phyloP scores from a whole-genome alignment of 2,797 vertebrate genomes.

The Gambusia yucatana region DNA sequence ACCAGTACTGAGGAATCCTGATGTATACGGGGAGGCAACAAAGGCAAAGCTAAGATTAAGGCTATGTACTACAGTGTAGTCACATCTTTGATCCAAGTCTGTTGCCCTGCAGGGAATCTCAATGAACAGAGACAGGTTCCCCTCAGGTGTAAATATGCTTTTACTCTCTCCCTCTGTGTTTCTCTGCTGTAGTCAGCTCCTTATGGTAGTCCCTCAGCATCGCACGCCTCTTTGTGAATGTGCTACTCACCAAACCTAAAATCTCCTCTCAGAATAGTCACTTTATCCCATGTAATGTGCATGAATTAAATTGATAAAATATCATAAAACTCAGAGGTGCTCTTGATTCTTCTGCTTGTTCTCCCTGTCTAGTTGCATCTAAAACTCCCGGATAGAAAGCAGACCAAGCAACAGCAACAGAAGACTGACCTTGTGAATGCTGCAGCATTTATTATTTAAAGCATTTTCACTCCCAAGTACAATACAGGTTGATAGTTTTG shows the following conservation, averaged over 20 bases:
- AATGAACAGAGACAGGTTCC: conserved; percentile 47
- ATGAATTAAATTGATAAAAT: conserved; percentile 51
- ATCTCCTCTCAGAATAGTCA: conserved; percentile 27
- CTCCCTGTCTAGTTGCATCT: conserved; percentile 47
- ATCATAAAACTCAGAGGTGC: conserved; percentile 41
- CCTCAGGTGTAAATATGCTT: conserved; percentile 57
- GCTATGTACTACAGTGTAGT: conserved; percentile 21
- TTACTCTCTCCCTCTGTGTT: conserved; percentile 46
- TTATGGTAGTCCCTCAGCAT: conserved; percentile 33
- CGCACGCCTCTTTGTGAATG: conserved; percentile 18
- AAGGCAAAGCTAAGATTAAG: conserved; percentile 34
- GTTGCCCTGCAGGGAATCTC: conserved; percentile 40
- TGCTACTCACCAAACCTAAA: conserved; percentile 44
- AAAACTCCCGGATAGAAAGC: conserved; percentile 62
- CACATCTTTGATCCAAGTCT: conserved; percentile 58
- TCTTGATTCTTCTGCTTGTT: conserved; percentile 48
- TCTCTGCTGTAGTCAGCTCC: conserved; percentile 44
- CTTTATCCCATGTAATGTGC: conserved; percentile 40
- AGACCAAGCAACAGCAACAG: conserved; percentile 11
- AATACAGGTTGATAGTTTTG: conserved; percentile 44
- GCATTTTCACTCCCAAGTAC: conserved; percentile 40
- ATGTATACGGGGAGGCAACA: conserved; percentile 50
- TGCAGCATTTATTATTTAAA: conserved; percentile 46
- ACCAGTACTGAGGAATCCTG: conserved; percentile 98
- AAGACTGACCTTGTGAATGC: conserved; percentile 62